Conservation (phyloP, 2,113 vertebrate species). For the Excalfactoria chinensis region DNA sequence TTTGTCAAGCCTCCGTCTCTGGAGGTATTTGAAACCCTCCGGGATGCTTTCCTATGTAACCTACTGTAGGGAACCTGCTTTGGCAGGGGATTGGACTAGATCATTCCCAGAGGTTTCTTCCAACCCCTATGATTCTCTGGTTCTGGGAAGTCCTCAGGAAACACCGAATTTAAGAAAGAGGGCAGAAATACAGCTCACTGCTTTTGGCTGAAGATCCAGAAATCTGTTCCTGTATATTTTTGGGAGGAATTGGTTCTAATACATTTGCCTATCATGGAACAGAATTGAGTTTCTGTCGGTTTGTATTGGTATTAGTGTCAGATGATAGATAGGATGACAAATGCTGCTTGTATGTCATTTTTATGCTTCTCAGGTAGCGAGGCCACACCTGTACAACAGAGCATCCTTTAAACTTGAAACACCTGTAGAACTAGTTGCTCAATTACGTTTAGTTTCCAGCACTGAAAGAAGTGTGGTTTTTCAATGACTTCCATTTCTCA, state of each 20-base stretch:
- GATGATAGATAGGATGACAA: conserved; percentile 40
- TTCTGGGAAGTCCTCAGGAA: not conserved
- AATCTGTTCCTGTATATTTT: not conserved
- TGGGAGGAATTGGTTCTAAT: not conserved
- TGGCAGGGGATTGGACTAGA: not conserved
- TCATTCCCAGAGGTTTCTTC: not conserved
- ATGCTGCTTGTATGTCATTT: conserved; percentile 14
- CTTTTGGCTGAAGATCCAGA: not conserved
- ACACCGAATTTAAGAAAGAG: not conserved
- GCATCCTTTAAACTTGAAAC: conserved; percentile 59
- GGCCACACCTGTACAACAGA: conserved; percentile 47
- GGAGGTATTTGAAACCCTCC: not conserved
- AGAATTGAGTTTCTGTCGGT: not conserved
- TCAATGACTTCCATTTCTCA: conserved; percentile 45
- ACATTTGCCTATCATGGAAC: not conserved
- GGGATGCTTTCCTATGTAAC: not conserved
- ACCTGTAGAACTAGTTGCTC: conserved; percentile 66
- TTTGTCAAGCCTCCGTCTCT: not conserved
- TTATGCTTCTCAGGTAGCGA: not conserved
- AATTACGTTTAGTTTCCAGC: conserved; percentile 28
- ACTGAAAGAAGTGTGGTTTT: conserved; percentile 54
- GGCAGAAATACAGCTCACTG: not conserved
- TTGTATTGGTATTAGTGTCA: conserved; percentile 36
- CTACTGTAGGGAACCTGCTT: not conserved
- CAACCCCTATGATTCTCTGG: not conserved